Percentiles rank a stretch among this genome's conserved stretches.
These are phyloP conservation scores for Rhombomys opimus DNA, from an alignment of 2,113 vertebrate species.

Conservation along the genomic window DNA sequence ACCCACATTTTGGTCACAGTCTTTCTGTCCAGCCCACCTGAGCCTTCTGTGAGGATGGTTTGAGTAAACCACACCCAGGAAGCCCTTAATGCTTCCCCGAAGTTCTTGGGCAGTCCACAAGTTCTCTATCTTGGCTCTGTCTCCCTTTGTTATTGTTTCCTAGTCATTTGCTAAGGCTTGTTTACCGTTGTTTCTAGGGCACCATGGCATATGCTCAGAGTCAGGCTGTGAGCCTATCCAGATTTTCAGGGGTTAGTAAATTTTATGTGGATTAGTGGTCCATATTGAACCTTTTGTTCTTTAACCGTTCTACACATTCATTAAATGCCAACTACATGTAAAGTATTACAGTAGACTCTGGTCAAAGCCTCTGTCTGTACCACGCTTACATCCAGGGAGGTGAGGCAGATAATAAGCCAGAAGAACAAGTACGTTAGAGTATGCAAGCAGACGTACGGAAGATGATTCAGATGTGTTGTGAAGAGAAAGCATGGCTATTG, in stretches of 20 bases:
- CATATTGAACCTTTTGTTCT: slow-evolving; percentile 58
- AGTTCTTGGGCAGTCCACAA: neutral
- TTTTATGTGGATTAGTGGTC: slow-evolving; percentile 61
- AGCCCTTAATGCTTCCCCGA: neutral
- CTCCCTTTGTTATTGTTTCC: slow-evolving; percentile 44
- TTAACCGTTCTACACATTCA: slow-evolving; percentile 24
- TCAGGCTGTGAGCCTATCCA: slow-evolving; percentile 7
- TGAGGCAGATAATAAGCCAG: neutral
- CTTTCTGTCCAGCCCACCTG: neutral
- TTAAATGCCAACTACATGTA: slow-evolving; percentile 43
- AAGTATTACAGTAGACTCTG: slow-evolving; percentile 4
- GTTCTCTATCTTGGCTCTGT: neutral
- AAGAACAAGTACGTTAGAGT: neutral
- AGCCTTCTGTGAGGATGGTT: neutral
- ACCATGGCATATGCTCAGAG: slow-evolving; percentile 35
- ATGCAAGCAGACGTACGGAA: slow-evolving; percentile 14
- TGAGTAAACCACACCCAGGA: slow-evolving; percentile 4
- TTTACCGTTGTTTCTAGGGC: slow-evolving; percentile 45
- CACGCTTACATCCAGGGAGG: neutral
- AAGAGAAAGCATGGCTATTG: neutral
- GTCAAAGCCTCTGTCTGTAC: neutral
- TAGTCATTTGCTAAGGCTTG: neutral
- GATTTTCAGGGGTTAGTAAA: slow-evolving; percentile 58
- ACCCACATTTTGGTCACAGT: neutral
- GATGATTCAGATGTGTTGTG: neutral